These are phyloP conservation scores for Paramacrobiotus metropolitanus DNA, from an alignment of 1,140 invertebrate species.

Conservation along the genomic window DNA sequence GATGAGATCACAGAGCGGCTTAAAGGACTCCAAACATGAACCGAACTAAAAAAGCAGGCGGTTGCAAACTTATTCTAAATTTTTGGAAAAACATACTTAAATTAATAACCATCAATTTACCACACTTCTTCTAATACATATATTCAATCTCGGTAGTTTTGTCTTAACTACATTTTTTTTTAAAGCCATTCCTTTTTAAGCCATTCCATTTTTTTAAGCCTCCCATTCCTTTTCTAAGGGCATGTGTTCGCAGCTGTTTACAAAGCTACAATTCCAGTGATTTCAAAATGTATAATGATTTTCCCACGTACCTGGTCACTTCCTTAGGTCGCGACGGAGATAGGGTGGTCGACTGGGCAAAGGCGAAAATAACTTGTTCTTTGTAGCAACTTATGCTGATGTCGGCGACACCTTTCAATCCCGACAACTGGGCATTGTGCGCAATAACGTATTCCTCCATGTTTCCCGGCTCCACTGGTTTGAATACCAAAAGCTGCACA, in stretches of 20 bases:
- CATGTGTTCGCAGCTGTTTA: background rate
- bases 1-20: background rate
- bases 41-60: background rate
- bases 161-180: no score
- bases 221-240: no score
- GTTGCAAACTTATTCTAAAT: background rate
- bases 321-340: background rate
- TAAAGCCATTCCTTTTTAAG: no score
- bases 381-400: background rate
- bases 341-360: background rate
- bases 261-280: background rate
- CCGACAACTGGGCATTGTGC: background rate
- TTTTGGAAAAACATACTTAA: background rate
- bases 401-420: background rate
- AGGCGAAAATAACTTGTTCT: background rate
- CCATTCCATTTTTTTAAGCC: no score
- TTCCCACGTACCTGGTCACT: background rate
- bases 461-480: background rate
- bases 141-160: no score
- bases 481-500: background rate
- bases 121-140: no score
- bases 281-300: no score
- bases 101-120: no score
- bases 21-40: background rate
- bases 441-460: background rate